Base-by-base conservation (phyloP, 30 jellyfish, hydroid and myxozoan genomes). In the Aurelia sp. region DNA sequence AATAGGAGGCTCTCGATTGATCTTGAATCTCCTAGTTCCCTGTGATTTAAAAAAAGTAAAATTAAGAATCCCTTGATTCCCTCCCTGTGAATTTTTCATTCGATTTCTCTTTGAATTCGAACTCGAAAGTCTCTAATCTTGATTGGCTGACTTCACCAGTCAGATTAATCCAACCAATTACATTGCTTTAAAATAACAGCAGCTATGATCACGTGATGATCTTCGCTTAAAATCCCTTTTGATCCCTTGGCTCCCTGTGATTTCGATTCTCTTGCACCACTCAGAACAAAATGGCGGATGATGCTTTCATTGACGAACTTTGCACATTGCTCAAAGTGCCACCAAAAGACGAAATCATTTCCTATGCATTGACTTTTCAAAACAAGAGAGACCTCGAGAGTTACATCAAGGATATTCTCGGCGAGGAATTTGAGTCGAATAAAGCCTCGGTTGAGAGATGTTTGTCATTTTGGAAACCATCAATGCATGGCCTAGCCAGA, bases 331-430 rank as follows among this genome's bases (percentile, higher is more conserved):
- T 84, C 52, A 64, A 73, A 52, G 93, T 84, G 2, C 78, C 93
- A 5, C 81, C 93, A 50, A 73, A 72, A 40, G 93, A 84, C 66
- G 93, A 84, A 60, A 84, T 84, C 7, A 72, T 84, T 15, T 74
- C 48, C 11, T 88, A 88, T 70, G 91, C 86, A 21, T 58, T 68
- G 82, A 76, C 91, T 7, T 88, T 88, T 59, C 90, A 88, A 63
- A 88, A 70, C 72, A 76, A 78, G 57, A 74, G 96, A 27, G 96
- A 88, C 59, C 67, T 88, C 13, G 87, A 77, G 63, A 27, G 18
- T 22, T 88, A 88, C 50, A 50, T 88, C 5, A 61, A 55, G 20
- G 89, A 76, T 73, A 22, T 88, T 41, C 51, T 88, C 1, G 91
- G 88, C 4, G 82, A 70, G 22, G 83, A 70, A 5, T 65, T 40